Evolutionary conservation across 2,888 invertebrate genomes (phyloP).

Genomic region (Acanthococcus lagerstroemiae): DNA sequence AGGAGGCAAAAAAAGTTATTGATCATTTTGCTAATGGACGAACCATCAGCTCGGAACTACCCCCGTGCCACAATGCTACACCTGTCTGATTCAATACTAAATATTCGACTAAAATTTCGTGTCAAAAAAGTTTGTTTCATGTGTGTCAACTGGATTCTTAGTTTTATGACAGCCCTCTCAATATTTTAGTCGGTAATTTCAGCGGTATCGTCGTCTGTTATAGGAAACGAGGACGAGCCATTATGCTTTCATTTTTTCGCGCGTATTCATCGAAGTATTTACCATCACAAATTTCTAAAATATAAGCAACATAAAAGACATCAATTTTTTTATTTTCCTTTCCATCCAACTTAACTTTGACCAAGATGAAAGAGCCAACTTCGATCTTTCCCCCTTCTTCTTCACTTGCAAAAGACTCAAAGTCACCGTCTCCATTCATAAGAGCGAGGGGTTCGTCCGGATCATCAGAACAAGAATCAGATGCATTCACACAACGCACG

Average conservation of each 20-base stretch:
- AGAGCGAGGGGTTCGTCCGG: neutral
- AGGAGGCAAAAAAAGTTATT: too few relatives aligned
- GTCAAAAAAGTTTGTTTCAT: too few relatives aligned
- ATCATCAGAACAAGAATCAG: neutral
- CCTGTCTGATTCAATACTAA: too few relatives aligned
- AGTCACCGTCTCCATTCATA: neutral
- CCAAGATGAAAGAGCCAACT: neutral
- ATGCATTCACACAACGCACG: neutral
- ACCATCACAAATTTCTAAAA: neutral
- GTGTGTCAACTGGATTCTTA: too few relatives aligned
- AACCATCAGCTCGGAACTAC: too few relatives aligned
- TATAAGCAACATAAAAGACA: neutral
- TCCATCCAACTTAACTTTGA: neutral
- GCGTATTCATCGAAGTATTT: neutral
- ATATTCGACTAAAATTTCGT: too few relatives aligned
- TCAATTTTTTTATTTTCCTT: neutral
- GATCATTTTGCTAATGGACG: too few relatives aligned
- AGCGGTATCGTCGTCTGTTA: neutral
- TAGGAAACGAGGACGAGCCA: neutral
- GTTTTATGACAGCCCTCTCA: too few relatives aligned
- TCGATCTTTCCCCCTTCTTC: neutral
- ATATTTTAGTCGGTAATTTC: neutral
- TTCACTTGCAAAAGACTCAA: neutral
- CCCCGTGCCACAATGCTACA: too few relatives aligned
- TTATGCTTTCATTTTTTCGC: neutral